Evolutionary conservation across 2,113 vertebrate genomes (phyloP).

Genomic region (Leptosomus discolor): DNA sequence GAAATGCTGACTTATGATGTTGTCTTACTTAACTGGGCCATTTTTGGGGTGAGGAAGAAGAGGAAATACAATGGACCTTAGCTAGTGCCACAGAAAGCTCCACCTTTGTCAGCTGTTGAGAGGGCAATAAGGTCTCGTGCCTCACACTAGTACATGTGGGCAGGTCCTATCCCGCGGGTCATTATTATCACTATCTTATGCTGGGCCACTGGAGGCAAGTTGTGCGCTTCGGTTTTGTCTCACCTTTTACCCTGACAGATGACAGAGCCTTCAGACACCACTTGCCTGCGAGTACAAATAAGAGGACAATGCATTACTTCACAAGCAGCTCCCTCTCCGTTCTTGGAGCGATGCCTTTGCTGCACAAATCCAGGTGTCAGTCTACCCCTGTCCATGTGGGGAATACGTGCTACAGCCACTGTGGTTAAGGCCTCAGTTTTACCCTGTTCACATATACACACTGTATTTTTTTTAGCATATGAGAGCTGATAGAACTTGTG

Average conservation of each 20-base stretch:
- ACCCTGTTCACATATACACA: neutral
- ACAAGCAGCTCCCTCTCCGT: neutral
- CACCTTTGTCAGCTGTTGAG: neutral
- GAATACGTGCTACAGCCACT: neutral
- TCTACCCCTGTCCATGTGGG: neutral
- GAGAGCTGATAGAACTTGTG: neutral
- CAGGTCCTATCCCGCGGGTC: neutral
- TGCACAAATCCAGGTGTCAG: neutral
- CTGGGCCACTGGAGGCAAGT: neutral
- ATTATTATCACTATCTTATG: neutral
- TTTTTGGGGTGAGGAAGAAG: neutral
- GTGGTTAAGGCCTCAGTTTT: neutral
- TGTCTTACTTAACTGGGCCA: neutral
- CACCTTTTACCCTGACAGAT: neutral
- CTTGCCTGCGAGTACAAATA: neutral
- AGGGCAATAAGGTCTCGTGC: neutral
- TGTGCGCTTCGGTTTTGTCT: neutral
- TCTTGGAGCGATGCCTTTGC: neutral
- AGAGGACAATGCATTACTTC: neutral
- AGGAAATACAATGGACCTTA: neutral
- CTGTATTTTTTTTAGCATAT: neutral
- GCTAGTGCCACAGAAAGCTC: neutral
- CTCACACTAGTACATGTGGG: fast-evolving
- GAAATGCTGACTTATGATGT: neutral
- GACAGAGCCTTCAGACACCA: neutral